Evolutionary conservation across 2,888 invertebrate genomes (phyloP), one percentile per base, ranked within the genome.

Genomic region (Rhamphomyia laevipes): DNA sequence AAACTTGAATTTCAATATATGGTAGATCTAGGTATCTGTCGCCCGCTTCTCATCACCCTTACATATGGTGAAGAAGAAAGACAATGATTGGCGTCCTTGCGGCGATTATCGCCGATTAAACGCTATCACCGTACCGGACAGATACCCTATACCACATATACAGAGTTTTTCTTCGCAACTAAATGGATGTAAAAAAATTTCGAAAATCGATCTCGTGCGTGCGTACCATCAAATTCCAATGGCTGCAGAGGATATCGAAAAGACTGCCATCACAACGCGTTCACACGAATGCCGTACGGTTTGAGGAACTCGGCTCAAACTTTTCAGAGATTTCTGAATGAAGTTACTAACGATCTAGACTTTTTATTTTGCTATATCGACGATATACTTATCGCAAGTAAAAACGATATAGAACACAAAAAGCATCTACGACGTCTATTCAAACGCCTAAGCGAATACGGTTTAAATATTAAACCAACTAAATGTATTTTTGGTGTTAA

Each of bases 301-400:
- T 53, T 67, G 2, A 47, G 58, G 1, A 64, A 64, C 45, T 61
- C 62, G 2, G 60, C 56, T 3, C 61, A 61, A 37, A 61, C 61
- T 0, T 67, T 65, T 47, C 61, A 63, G n/a, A n/a, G n/a, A n/a
- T n/a, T n/a, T n/a, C n/a, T n/a, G n/a, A n/a, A n/a, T n/a, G n/a
- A n/a, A n/a, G 52, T 61, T 2, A 27, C 57, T 9, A 21, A 50
- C 33, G 56, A 49, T 9, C 40, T 57, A 9, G 59, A 56, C 17
- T 54, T 61, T 47, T 45, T 43, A 10, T 56, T 53, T 31, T 27
- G 43, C 2, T 60, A 61, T 35, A n/a, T 61, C 3, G 60, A 61
- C 45, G 60, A 61, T 45, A 52, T 61, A 16, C 45, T 56, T 11
- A 46, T 59, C 2, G 56, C 58, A 9, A 54, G 56, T 7, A 3